Conservation (phyloP, 23 tunicate genomes). For the Trididemnum clinides region DNA sequence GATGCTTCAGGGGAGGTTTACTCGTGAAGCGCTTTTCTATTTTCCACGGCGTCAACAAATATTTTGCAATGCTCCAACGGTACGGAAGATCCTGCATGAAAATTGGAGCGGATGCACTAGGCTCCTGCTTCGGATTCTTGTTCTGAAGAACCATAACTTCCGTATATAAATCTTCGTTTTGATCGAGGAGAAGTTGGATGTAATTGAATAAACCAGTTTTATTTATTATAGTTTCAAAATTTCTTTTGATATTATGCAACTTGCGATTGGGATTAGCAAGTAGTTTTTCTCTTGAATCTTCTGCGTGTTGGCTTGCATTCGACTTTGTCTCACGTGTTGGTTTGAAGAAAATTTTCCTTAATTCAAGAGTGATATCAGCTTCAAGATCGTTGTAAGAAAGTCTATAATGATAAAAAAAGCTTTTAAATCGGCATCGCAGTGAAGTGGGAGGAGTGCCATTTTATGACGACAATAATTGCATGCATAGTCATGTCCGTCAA, state of each 20-base stretch:
- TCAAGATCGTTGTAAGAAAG: no score
- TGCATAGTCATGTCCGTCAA: no score
- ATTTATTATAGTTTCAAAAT: neutral
- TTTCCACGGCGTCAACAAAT: neutral
- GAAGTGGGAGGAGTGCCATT: no score
- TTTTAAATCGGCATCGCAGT: no score
- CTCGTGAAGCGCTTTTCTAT: neutral
- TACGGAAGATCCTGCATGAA: neutral
- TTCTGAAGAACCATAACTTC: no score
- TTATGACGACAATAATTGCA: no score
- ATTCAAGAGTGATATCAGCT: no score
- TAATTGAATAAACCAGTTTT: neutral
- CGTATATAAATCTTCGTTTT: no score
- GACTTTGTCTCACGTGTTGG: no score
- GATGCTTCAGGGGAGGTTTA: neutral
- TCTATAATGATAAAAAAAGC: no score
- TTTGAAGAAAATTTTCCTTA: no score
- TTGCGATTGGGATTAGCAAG: neutral
- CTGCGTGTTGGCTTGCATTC: no score
- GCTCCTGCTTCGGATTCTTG: neutral
- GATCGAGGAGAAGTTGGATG: neutral
- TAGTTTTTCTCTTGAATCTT: neutral
- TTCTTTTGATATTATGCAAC: neutral
- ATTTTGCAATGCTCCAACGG: slow-evolving; percentile 12
- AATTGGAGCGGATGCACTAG: slow-evolving; percentile 24